Evolutionary conservation across 2,113 vertebrate species (phyloP), one percentile per base, ranked within the genome.

Genomic region (Xenopus borealis): DNA sequence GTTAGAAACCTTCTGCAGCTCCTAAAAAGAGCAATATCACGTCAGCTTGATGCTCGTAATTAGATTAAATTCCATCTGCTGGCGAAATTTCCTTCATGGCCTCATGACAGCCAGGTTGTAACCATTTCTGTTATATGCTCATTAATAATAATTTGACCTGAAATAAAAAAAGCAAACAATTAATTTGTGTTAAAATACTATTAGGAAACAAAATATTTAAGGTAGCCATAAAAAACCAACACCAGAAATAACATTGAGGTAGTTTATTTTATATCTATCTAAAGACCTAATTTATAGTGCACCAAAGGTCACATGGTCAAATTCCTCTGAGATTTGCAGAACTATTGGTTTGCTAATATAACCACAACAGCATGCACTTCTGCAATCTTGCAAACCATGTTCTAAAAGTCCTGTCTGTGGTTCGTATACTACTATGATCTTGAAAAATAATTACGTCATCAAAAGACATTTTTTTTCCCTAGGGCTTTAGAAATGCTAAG

Each of bases 21-120:
- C 70, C 66, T 67, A 11, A 0, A 10, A 33, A 46, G 70, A 20
- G 66, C 53, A 44, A 23, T 66, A 45, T 70, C 47, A 3, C 72
- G 72, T 78, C 40, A 85, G 73, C 46, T 80, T 5, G 66, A 66
- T 66, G n/a, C 50, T n/a, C 12, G 19, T 64, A 77, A 45, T 18
- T 59, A 79, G 63, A 83, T 79, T 57, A 82, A 81, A 87, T 86
- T 63, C 86, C 89, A 90, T 85, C 0, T 66, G 79, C 55, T 46
- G 7, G 45, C 33, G 45, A 64, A 44, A 57, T 55, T 57, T 64
- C 46, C 52, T 64, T 50, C 27, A 30, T 55, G 33, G 30, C 9
- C 30, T 57, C 12, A 30, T 52, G 30, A 18, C 13, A 18, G 19
- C 13, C 8, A 57, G n/a, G 20, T 10, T 63, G 61, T 64, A 30